These are phyloP conservation scores for Tetanocera ferruginea DNA, from an alignment of 2,888 invertebrate genomes.

Conservation along the genomic window DNA sequence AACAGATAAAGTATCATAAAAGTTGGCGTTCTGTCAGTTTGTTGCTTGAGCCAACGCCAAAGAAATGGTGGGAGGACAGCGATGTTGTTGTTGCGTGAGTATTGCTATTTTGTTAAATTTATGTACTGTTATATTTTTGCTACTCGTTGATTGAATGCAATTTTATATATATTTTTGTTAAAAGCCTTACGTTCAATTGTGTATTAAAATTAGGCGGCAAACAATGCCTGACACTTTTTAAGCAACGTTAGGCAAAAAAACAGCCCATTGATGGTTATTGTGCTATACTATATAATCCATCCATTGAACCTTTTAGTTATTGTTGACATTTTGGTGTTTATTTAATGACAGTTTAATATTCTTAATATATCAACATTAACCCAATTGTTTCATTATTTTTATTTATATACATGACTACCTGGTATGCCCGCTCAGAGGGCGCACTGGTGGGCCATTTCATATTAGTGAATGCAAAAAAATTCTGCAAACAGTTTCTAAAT, in stretches of 20 bases:
- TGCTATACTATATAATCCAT: too few relatives aligned
- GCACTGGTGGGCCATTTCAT: too few relatives aligned
- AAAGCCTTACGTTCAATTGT: background rate
- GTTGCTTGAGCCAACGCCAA: conserved; percentile 57
- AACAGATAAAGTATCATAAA: conserved; percentile 56
- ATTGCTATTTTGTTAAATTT: conserved; percentile 34
- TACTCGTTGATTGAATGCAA: background rate
- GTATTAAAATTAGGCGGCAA: background rate
- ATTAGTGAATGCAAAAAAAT: too few relatives aligned
- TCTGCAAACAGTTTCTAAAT: too few relatives aligned
- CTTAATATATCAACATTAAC: too few relatives aligned
- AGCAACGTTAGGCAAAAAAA: background rate
- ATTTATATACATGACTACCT: too few relatives aligned
- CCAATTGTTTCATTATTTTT: too few relatives aligned
- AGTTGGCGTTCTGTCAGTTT: conserved; percentile 62
- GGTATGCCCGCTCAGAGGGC: too few relatives aligned
- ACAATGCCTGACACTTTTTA: background rate
- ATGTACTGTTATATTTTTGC: conserved; percentile 14
- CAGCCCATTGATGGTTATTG: background rate
- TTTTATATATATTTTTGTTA: background rate
- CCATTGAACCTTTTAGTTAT: background rate
- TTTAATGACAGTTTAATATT: background rate
- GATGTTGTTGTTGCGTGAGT: conserved; percentile 69
- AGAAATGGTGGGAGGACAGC: conserved; percentile 68
- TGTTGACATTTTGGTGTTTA: background rate